Evolutionary conservation across 2,888 invertebrate genomes (phyloP), one percentile per base, ranked within the genome.

Genomic region (Trissoscelio sp.): DNA sequence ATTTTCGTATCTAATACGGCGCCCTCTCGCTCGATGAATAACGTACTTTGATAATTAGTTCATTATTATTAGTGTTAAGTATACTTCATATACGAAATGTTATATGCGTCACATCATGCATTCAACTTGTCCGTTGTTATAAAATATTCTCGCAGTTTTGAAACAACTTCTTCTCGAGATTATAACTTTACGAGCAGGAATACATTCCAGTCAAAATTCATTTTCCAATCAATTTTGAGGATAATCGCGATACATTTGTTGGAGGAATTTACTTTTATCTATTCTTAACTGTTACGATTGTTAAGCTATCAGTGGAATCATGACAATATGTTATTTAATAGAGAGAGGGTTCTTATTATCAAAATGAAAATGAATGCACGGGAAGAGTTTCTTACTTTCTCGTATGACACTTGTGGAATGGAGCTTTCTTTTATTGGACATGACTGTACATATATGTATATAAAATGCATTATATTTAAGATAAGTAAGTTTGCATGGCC

Each of bases 401-500:
- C 75, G 67, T 81, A 74, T 74, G 75, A 81, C 72, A 78, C 81
- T 77, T 69, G 73, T 67, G 82, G 82, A 82, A 79, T 82, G 82
- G 69, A 79, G 75, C 67, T 37, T 79, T 77, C 55, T 72, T 60
- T 60, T 72, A 66, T 77, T 37, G 62, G 75, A 70, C 75, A 73
- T 77, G 72, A 66, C 60, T 75, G 81, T 81, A 81, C 77, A 81
- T 75, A 72, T 72, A 82, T 79, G 74, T 79, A 74, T 78, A 82
- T 79, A 79, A 79, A 82, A 82, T 79, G 82, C 79, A 70, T 79
- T 66, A 79, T 69, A 48, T 62, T 81, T 66, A 77, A 77, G 81
- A 77, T 79, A 77, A 77, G 73, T 77, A 81, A 83, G 78, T 83
- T 80, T 83, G 83, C 78, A 62, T 83, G 70, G 83, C 80, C 83